A percentile compares a stretch with the other conserved stretches of the same genome.
phyloP scores from a whole-genome alignment of 2,888 invertebrate species.

The Argyra leucocephala region DNA sequence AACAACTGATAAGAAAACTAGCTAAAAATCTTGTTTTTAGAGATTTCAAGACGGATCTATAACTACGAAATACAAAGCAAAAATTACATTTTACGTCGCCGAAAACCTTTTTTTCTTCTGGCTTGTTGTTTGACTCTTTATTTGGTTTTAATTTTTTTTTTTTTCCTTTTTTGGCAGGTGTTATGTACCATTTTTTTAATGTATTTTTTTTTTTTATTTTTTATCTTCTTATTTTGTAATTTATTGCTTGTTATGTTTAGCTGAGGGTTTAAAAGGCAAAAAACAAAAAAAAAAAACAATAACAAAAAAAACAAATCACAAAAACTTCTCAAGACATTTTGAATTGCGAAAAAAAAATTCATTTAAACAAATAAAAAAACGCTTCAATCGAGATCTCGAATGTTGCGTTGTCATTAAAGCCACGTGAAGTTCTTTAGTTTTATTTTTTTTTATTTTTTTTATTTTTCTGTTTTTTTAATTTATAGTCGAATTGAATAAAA shows the following conservation, averaged over 20 bases:
- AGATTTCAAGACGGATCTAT: neutral
- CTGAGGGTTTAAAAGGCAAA: neutral
- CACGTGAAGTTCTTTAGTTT: neutral
- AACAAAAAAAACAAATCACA: neutral
- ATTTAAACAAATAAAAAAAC: neutral
- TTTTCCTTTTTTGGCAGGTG: conserved; percentile 3
- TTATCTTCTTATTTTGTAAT: neutral
- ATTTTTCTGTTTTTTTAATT: no score
- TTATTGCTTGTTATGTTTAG: neutral
- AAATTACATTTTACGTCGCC: no score
- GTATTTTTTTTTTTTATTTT: neutral
- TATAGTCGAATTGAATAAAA: no score
- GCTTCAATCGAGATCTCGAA: neutral
- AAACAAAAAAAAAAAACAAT: neutral
- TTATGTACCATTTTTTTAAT: neutral
- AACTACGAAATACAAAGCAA: no score
- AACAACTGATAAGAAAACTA: neutral
- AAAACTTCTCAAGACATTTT: neutral
- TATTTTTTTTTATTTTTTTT: neutral
- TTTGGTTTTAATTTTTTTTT: neutral
- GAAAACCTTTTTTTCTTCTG: neutral
- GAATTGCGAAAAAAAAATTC: neutral
- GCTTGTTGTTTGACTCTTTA: no score
- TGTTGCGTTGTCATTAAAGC: neutral
- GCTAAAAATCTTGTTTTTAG: neutral